Percentiles rank a stretch among this genome's conserved stretches.
phyloP scores from a whole-genome alignment of 2,113 vertebrate species.

The Pungitius pungitius region DNA sequence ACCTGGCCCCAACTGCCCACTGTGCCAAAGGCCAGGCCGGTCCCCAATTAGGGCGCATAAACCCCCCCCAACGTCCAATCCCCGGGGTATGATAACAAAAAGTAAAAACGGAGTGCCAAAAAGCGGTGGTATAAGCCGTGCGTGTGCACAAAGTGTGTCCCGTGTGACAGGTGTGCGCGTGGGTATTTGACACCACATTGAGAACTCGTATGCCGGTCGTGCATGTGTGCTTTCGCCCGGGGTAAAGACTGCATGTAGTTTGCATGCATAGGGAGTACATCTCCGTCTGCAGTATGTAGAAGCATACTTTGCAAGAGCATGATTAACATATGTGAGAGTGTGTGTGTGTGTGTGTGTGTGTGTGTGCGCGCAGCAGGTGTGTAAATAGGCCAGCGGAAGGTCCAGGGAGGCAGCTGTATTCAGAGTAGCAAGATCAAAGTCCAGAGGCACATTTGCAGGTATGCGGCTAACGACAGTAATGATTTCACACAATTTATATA shows the following conservation, averaged over 20 bases:
- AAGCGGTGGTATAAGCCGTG: no score
- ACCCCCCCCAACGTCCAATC: neutral
- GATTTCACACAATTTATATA: conserved; percentile 24
- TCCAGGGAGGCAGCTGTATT: conserved; percentile 62
- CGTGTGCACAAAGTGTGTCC: conserved; percentile 12
- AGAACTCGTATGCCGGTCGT: neutral
- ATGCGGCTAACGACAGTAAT: conserved; percentile 32
- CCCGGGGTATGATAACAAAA: neutral
- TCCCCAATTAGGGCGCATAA: no score
- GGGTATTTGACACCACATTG: neutral
- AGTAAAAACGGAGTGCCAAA: neutral
- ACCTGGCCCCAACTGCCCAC: neutral
- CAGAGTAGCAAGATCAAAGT: conserved; percentile 69
- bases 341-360: conserved; percentile 4
- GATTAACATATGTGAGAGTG: conserved; percentile 1
- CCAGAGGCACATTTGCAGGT: conserved; percentile 58
- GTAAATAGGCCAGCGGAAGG: conserved; percentile 68
- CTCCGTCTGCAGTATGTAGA: neutral
- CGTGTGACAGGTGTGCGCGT: conserved; percentile 16
- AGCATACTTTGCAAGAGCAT: neutral
- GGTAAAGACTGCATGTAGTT: neutral
- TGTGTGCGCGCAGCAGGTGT: conserved; percentile 66
- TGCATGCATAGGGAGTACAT: neutral
- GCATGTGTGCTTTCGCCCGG: neutral
- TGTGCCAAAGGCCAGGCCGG: neutral